A percentile compares a stretch with the other conserved stretches of the same genome.
Evolutionary conservation across 1,140 invertebrate genomes (phyloP).

Genomic region (Lordiphosa mommai): DNA sequence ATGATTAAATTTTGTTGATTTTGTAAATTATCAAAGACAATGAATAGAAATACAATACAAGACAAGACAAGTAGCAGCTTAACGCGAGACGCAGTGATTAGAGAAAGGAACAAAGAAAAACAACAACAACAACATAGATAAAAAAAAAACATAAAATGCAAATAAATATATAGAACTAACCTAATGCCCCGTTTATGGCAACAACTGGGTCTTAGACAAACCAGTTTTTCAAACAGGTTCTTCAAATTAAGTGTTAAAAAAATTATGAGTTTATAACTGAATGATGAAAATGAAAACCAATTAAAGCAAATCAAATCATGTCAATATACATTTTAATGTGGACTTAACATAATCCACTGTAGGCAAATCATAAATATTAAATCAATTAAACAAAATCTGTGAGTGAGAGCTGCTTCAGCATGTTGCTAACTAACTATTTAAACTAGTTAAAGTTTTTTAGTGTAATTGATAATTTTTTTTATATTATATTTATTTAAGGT

Average conservation of each 20-base stretch:
- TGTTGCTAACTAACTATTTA: conserved; percentile 42
- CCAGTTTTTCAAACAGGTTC: conserved; percentile 1
- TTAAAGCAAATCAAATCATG: conserved; percentile 18
- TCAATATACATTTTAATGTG: conserved; percentile 5
- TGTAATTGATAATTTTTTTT: conserved; percentile 8
- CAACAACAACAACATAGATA: conserved; percentile 31
- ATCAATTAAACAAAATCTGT: conserved; percentile 26
- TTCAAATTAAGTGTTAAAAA: conserved; percentile 17
- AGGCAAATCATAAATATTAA: conserved; percentile 6
- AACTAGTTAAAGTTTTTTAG: conserved; percentile 5
- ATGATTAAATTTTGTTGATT: neutral
- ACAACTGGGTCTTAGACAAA: conserved; percentile 18
- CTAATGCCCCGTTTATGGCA: conserved; percentile 33
- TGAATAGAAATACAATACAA: neutral
- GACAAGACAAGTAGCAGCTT: neutral
- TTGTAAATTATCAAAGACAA: neutral
- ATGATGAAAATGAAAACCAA: conserved; percentile 19
- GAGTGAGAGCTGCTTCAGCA: conserved; percentile 39
- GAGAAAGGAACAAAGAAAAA: conserved; percentile 19
- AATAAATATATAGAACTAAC: conserved; percentile 16
- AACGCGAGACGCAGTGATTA: conserved; percentile 13
- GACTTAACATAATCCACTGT: conserved; percentile 4
- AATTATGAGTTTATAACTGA: too few species aligned
- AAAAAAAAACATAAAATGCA: conserved; percentile 15
- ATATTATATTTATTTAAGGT: too few species aligned